Percentiles rank a stretch among this genome's conserved stretches.
These are phyloP conservation scores for Hirtodrosophila confusa DNA, from an alignment of 2,888 invertebrate genomes.

Conservation along the genomic window DNA sequence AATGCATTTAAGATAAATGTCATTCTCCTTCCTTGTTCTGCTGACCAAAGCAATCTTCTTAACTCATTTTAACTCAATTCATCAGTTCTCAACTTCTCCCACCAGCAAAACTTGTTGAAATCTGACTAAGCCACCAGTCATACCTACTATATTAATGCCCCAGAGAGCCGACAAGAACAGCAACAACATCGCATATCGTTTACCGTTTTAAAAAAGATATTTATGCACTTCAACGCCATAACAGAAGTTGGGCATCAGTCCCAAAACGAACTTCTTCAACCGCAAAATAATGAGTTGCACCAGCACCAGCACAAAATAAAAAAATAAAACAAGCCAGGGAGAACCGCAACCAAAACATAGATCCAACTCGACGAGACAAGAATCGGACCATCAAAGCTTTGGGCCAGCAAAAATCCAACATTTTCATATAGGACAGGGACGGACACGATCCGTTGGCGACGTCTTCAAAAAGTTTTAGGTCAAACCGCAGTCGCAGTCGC, in stretches of 20 bases:
- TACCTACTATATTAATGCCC: constrained; percentile 54
- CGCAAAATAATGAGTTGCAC: constrained; percentile 76
- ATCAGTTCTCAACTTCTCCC: constrained; percentile 42
- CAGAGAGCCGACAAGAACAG: constrained; percentile 43
- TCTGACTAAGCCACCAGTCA: constrained; percentile 49
- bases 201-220: constrained; percentile 68
- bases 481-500: constrained; percentile 60
- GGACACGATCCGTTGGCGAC: constrained; percentile 27
- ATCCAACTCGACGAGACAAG: constrained; percentile 29
- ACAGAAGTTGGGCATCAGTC: constrained; percentile 46
- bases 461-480: constrained; percentile 67
- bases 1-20: constrained; percentile 7
- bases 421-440: constrained; percentile 38
- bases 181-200: constrained; percentile 49
- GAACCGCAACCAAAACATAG: background rate
- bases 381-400: constrained; percentile 47
- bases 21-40: constrained; percentile 13
- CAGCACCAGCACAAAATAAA: constrained; percentile 35
- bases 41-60: constrained; percentile 44
- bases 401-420: constrained; percentile 42
- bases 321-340: constrained; percentile 18
- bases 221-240: constrained; percentile 72
- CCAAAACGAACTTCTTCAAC: constrained; percentile 63
- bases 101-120: constrained; percentile 55
- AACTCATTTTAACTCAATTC: constrained; percentile 33